Conservation (phyloP, 2,888 invertebrate species). For the Nyleta sp. region DNA sequence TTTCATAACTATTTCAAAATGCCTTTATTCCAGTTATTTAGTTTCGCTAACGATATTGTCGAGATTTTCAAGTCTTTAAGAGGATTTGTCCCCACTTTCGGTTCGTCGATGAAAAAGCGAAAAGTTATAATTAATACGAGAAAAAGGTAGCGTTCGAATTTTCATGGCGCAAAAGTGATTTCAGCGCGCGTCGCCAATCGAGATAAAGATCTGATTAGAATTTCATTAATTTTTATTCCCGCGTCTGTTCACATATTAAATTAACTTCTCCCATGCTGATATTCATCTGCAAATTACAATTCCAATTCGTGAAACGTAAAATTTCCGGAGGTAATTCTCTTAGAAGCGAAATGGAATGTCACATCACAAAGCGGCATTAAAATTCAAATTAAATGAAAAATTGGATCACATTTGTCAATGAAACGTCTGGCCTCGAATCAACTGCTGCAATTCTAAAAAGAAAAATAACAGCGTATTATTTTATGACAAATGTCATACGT, state of each 20-base stretch:
- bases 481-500: conserved; percentile 48
- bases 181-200: conserved; percentile 7
- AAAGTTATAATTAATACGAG: conserved; percentile 43
- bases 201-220: conserved; percentile 45
- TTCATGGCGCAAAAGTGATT: conserved; percentile 28
- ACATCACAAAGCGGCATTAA: conserved; percentile 49
- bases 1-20: conserved; percentile 34
- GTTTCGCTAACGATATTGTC: conserved; percentile 28
- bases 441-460: conserved; percentile 39
- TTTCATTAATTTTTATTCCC: conserved; percentile 41
- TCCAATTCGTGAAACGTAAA: conserved; percentile 48
- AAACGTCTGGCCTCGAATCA: conserved; percentile 42
- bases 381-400: conserved; percentile 58
- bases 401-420: conserved; percentile 57
- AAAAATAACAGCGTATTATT: conserved; percentile 49
- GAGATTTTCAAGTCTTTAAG: conserved; percentile 27
- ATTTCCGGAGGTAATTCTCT: conserved; percentile 49
- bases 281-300: conserved; percentile 47
- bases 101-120: conserved; percentile 1
- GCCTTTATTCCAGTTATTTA: conserved; percentile 29
- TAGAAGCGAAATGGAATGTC: conserved; percentile 48
- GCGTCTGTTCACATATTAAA: conserved; percentile 28
- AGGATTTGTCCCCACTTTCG: conserved; percentile 31
- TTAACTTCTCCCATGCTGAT: conserved; percentile 30
- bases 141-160: conserved; percentile 7